Conservation (phyloP, 2,797 vertebrate genomes). For the Luscinia megarhynchos region DNA sequence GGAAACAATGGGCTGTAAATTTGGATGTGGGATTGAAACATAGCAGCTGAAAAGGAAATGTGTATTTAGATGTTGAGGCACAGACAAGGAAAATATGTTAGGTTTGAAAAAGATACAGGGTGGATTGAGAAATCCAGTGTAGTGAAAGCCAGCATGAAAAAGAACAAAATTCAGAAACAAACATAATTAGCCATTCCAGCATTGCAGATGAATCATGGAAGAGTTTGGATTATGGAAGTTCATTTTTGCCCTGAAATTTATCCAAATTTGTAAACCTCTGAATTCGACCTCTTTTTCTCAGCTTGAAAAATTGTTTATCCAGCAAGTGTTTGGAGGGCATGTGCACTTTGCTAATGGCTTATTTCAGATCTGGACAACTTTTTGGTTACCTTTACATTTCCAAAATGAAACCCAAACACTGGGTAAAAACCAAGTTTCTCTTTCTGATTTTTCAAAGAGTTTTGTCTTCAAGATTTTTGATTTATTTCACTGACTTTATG, state of each 20-base stretch:
- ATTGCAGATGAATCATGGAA: background rate
- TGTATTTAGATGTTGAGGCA: background rate
- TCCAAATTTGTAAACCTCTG: background rate
- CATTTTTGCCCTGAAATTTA: background rate
- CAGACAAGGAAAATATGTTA: background rate
- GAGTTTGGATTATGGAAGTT: background rate
- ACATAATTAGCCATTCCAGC: background rate
- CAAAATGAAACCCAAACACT: background rate
- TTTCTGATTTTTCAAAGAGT: background rate
- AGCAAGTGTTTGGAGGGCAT: background rate
- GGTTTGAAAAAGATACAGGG: background rate
- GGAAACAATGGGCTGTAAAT: background rate
- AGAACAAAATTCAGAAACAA: background rate
- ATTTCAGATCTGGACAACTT: background rate
- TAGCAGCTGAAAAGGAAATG: background rate
- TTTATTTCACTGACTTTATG: background rate
- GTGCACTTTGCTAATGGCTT: background rate
- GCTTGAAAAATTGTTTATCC: background rate
- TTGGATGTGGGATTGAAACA: background rate
- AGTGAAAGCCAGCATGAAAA: background rate
- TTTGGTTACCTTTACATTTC: background rate
- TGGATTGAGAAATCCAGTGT: background rate
- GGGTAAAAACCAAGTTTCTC: background rate
- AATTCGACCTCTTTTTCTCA: background rate
- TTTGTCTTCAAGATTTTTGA: background rate